These are phyloP conservation scores for Hippocampus guttulatus DNA, from an alignment of 2,113 vertebrate genomes.

Conservation along the genomic window DNA sequence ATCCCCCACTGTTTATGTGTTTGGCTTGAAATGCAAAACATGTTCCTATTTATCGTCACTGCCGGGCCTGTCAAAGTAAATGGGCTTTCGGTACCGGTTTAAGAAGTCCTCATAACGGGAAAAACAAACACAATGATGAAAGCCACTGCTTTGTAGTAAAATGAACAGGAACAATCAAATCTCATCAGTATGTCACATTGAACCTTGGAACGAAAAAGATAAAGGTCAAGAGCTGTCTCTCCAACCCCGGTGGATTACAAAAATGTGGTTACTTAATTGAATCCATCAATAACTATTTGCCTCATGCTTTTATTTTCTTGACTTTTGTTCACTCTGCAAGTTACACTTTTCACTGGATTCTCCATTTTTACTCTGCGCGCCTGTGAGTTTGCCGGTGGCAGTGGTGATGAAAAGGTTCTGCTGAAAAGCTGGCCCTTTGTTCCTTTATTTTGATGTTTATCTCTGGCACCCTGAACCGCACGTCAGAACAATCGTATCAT, in stretches of 20 bases:
- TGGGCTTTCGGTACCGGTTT: slow-evolving; percentile 7
- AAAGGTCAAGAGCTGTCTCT: slow-evolving; percentile 20
- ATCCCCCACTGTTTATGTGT: neutral
- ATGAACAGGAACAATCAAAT: slow-evolving; percentile 2
- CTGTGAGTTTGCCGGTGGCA: slow-evolving; percentile 16
- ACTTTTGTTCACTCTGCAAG: slow-evolving; percentile 7
- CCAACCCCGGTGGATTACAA: neutral
- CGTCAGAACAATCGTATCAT: slow-evolving; percentile 13
- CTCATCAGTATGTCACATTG: slow-evolving; percentile 33
- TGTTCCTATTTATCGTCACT: slow-evolving; percentile 15
- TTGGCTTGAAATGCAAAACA: neutral
- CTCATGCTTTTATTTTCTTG: slow-evolving; percentile 28
- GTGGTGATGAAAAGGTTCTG: slow-evolving; percentile 46
- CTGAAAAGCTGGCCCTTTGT: slow-evolving; percentile 51
- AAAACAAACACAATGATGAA: slow-evolving; percentile 13
- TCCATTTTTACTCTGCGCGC: slow-evolving; percentile 40
- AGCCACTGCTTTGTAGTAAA: slow-evolving; percentile 1
- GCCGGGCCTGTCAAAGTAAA: slow-evolving; percentile 24
- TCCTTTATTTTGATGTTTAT: slow-evolving; percentile 64
- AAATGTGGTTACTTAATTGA: slow-evolving; percentile 5
- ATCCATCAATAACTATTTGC: slow-evolving; percentile 42
- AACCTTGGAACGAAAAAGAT: slow-evolving; percentile 2
- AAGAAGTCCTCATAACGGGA: slow-evolving; percentile 19
- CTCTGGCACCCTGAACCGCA: slow-evolving; percentile 19
- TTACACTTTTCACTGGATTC: slow-evolving; percentile 11